Conservation (phyloP, 1,140 invertebrate genomes). For the Chionoecetes opilio region DNA sequence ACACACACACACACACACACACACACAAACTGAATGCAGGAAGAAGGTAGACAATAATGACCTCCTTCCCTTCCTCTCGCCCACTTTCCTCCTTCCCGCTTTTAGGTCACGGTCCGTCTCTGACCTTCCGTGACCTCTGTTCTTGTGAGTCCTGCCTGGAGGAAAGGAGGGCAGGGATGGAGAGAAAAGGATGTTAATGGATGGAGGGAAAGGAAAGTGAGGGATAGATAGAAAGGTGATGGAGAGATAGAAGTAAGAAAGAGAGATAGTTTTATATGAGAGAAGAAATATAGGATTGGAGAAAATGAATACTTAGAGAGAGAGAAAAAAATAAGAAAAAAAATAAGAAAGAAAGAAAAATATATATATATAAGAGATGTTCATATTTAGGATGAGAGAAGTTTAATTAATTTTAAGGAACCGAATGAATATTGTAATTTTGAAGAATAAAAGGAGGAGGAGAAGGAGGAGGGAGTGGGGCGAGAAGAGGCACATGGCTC, state of each 20-base stretch:
- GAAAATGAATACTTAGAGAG: not conserved
- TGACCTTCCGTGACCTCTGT: not conserved
- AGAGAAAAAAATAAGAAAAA: not conserved
- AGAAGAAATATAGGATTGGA: too few relatives aligned
- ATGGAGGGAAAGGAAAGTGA: not conserved
- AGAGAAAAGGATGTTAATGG: not conserved
- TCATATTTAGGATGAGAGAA: not conserved
- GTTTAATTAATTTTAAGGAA: not conserved
- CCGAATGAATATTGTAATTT: not conserved
- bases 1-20: too few relatives aligned
- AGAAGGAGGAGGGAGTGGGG: not conserved
- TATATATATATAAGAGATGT: too few relatives aligned
- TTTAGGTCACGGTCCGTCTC: not conserved
- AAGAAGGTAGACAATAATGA: not conserved
- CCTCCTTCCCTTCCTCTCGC: not conserved
- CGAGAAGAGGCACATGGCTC: not conserved
- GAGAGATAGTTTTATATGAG: too few relatives aligned
- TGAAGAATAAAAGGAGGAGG: not conserved
- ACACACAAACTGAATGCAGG: constrained; percentile 15
- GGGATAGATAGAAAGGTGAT: not conserved
- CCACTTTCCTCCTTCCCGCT: not conserved
- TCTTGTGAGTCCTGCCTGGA: not conserved
- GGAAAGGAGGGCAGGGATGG: not conserved
- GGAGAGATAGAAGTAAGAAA: too few relatives aligned
- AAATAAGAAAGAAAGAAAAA: too few relatives aligned